These are phyloP conservation scores for Zaprionus tsacasi DNA, from an alignment of 1,140 invertebrate genomes.

Conservation along the genomic window DNA sequence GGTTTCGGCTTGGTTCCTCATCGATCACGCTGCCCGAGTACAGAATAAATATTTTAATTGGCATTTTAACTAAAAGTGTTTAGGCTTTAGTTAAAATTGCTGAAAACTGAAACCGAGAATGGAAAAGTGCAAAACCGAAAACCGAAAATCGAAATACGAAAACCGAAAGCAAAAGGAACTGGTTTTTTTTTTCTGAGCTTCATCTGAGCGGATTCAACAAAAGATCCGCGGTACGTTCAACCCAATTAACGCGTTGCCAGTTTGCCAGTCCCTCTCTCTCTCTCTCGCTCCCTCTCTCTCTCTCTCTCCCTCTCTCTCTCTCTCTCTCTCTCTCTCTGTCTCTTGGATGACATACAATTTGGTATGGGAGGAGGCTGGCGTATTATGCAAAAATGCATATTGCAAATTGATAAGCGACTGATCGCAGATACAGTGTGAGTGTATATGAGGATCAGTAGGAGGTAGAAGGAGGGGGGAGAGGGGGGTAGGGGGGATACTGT, in stretches of 20 bases:
- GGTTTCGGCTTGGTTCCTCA: conserved; percentile 33
- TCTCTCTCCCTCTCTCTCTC: neutral
- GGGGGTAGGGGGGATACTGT: conserved; percentile 45
- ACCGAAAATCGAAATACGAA: conserved; percentile 10
- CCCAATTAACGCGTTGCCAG: conserved; percentile 74
- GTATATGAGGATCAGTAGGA: neutral
- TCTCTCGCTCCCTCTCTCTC: neutral
- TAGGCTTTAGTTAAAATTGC: conserved; percentile 84
- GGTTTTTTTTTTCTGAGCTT: conserved; percentile 49
- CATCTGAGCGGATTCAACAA: conserved; percentile 44
- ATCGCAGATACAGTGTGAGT: conserved; percentile 42
- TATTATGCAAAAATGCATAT: conserved; percentile 81
- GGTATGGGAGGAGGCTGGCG: conserved; percentile 27
- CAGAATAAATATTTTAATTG: conserved; percentile 83
- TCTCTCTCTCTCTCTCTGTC: neutral
- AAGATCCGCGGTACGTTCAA: conserved; percentile 71
- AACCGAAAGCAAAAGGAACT: conserved; percentile 40
- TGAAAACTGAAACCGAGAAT: conserved; percentile 43
- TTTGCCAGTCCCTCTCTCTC: neutral
- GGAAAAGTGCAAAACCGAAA: conserved; percentile 20
- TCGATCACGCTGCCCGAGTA: conserved; percentile 65
- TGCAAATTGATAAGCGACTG: conserved; percentile 70
- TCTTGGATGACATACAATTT: conserved; percentile 32
- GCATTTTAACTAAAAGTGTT: conserved; percentile 84
- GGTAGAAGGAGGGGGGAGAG: neutral